Percentiles rank a stretch among this genome's conserved stretches.
Conservation (phyloP, 1,140 invertebrate species). For the Meloidogyne exigua region DNA sequence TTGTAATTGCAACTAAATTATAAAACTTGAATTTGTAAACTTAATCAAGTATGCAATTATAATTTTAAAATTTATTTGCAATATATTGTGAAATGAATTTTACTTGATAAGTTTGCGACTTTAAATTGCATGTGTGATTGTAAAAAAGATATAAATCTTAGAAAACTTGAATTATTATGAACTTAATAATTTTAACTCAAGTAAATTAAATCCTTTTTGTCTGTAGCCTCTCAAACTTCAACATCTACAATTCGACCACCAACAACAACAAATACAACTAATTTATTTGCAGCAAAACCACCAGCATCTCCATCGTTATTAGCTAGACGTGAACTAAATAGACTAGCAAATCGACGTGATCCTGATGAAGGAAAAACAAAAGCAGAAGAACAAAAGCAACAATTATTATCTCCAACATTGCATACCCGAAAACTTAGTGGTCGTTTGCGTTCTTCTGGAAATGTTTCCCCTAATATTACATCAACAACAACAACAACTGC, state of each 20-base stretch:
- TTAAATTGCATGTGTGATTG: no score
- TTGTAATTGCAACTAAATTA: no score
- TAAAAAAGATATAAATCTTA: no score
- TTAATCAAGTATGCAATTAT: no score
- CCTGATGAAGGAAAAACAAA: not conserved
- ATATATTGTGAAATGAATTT: no score
- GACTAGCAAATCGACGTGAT: constrained; percentile 20
- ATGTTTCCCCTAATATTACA: constrained; percentile 4
- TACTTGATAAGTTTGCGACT: no score
- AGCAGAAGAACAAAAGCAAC: constrained; percentile 14
- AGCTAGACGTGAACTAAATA: constrained; percentile 27
- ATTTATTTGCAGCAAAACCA: constrained; percentile 38
- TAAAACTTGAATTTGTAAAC: no score
- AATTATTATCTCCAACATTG: not conserved
- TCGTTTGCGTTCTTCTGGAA: not conserved
- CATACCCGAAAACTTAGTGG: not conserved
- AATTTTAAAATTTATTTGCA: no score
- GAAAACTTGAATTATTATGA: no score
- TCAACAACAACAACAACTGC: not conserved
- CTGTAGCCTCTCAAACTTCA: not conserved
- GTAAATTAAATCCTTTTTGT: not conserved
- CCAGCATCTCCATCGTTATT: constrained; percentile 45
- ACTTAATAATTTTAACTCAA: no score
- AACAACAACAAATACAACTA: not conserved
- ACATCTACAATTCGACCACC: not conserved